phyloP scores from a whole-genome alignment of 2,797 vertebrate species.

The Balearica regulorum region DNA sequence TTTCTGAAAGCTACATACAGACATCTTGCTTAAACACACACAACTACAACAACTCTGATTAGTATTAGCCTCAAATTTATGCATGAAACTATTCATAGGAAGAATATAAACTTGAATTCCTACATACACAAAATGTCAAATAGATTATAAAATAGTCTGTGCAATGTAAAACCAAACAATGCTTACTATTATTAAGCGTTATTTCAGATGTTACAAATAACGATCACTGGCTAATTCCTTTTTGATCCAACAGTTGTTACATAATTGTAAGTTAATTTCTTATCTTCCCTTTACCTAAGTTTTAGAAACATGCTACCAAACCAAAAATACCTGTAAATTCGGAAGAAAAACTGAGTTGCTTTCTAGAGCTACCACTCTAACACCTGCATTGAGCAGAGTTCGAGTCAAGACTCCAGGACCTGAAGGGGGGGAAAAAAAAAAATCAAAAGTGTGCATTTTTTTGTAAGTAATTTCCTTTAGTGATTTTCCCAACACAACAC shows the following conservation, averaged over 20 bases:
- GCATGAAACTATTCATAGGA: not conserved
- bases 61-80: not conserved
- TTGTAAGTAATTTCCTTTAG: not conserved
- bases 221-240: not conserved
- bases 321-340: slow-evolving; percentile 81
- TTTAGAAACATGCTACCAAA: not conserved
- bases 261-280: not conserved
- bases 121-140: not conserved
- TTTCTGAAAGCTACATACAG: not conserved
- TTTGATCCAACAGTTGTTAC: not conserved
- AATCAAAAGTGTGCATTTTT: not conserved
- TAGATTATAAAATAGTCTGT: not conserved
- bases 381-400: slow-evolving; percentile 84
- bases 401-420: slow-evolving; percentile 90
- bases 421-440: slow-evolving; percentile 25
- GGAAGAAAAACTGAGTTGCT: slow-evolving; percentile 78
- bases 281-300: not conserved
- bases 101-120: not conserved
- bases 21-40: not conserved
- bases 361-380: slow-evolving; percentile 87
- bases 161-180: not conserved
- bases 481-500: not conserved
- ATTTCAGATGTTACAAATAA: not conserved
- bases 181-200: not conserved
- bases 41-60: not conserved